A percentile compares a stretch with the other conserved stretches of the same genome.
Conservation (phyloP, 2,113 vertebrate species). For the Rhizomys pruinosus region DNA sequence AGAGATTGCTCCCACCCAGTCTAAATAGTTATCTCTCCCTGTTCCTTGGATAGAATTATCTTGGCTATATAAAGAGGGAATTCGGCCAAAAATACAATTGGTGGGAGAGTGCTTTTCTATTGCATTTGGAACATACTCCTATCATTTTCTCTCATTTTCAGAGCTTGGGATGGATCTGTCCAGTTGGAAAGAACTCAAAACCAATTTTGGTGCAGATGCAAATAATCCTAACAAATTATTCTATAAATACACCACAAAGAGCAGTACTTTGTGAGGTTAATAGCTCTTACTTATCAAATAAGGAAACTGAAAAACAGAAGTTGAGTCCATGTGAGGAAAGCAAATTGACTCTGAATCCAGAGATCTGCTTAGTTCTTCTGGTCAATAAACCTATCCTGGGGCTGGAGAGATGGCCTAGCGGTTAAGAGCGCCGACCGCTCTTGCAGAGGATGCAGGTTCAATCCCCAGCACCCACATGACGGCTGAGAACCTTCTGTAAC, state of each 20-base stretch:
- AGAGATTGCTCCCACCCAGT: constrained; percentile 23
- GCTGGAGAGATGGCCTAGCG: too few relatives aligned
- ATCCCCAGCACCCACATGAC: too few relatives aligned
- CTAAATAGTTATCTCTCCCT: constrained; percentile 50
- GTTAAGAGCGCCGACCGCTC: too few relatives aligned
- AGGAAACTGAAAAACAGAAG: constrained; percentile 72
- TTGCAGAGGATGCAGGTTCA: too few relatives aligned
- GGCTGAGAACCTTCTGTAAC: too few relatives aligned
- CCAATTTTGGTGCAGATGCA: constrained; percentile 82
- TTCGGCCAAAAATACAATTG: constrained; percentile 77
- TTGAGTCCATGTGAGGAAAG: constrained; percentile 62
- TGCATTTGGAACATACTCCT: constrained; percentile 78
- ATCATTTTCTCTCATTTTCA: constrained; percentile 82
- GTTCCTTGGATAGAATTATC: constrained; percentile 69
- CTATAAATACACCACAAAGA: constrained; percentile 81
- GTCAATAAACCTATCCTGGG: neutral
- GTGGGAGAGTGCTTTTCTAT: constrained; percentile 76
- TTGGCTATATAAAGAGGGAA: constrained; percentile 67
- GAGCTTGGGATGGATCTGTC: constrained; percentile 72
- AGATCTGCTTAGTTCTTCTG: constrained; percentile 37
- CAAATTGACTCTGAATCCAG: constrained; percentile 39
- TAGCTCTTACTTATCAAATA: constrained; percentile 77
- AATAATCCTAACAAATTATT: constrained; percentile 82
- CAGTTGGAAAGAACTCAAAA: constrained; percentile 82
- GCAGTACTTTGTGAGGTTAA: constrained; percentile 79